These are phyloP conservation scores for Scaptomyza reducta DNA, from an alignment of 2,888 invertebrate genomes.

Conservation along the genomic window DNA sequence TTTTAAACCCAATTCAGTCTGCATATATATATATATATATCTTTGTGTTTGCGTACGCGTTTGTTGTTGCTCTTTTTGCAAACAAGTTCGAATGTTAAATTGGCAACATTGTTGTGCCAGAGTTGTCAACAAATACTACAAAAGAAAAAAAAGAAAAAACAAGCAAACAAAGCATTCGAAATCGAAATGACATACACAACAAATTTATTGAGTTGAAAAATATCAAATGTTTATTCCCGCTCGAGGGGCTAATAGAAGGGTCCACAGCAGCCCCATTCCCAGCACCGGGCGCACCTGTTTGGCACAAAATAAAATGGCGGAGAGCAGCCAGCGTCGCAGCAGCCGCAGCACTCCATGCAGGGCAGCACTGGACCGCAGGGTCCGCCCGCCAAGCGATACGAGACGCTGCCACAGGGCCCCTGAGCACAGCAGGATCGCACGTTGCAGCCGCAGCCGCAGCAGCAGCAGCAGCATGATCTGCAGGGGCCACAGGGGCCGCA, in stretches of 20 bases:
- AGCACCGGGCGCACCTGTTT: conserved; percentile 59
- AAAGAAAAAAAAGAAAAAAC: too few species aligned
- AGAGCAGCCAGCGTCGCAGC: conserved; percentile 42
- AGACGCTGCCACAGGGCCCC: conserved; percentile 60
- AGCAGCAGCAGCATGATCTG: conserved; percentile 54
- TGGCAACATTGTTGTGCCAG: conserved; percentile 34
- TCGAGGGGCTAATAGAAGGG: conserved; percentile 53
- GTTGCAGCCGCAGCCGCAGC: conserved; percentile 26
- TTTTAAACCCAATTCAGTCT: conserved; percentile 1
- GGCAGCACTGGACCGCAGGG: conserved; percentile 65
- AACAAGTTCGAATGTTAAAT: conserved; percentile 50
- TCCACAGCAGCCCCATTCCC: conserved; percentile 70
- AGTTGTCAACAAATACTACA: neutral
- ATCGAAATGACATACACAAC: conserved; percentile 24
- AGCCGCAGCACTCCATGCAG: conserved; percentile 46
- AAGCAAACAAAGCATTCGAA: neutral
- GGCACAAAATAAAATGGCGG: conserved; percentile 63
- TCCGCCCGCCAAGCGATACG: conserved; percentile 61
- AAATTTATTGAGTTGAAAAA: conserved; percentile 67
- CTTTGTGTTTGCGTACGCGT: neutral
- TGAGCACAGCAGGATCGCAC: conserved; percentile 47
- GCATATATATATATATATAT: neutral
- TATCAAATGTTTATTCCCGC: conserved; percentile 33
- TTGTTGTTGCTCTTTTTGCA: neutral
- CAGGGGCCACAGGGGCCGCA: conserved; percentile 46